These are phyloP conservation scores for Anolis sagrei DNA, from an alignment of 2,113 vertebrate genomes.

Conservation along the genomic window DNA sequence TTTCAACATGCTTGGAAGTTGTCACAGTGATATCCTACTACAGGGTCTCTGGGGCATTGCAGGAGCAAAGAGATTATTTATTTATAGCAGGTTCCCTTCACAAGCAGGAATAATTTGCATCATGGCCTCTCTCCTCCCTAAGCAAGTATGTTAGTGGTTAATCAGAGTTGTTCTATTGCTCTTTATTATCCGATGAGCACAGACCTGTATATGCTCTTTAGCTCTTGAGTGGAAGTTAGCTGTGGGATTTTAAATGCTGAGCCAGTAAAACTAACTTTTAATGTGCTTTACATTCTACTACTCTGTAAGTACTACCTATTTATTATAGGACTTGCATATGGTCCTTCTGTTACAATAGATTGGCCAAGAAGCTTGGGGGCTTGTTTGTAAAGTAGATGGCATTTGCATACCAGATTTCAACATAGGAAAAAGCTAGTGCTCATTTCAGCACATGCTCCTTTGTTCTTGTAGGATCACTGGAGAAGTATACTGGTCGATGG, in stretches of 20 bases:
- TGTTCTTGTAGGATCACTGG: not conserved
- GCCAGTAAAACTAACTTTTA: not conserved
- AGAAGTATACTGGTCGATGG: not conserved
- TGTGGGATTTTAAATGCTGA: not conserved
- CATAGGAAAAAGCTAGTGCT: not conserved
- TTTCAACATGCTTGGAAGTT: not conserved
- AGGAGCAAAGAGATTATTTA: too few relatives aligned
- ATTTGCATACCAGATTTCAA: not conserved
- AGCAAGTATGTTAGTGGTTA: not conserved
- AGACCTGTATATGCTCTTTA: not conserved
- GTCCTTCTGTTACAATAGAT: not conserved
- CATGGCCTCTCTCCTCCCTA: not conserved
- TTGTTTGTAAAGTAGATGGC: not conserved
- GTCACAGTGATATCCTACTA: not conserved
- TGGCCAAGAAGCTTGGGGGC: not conserved
- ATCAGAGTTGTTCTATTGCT: not conserved
- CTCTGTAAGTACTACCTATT: not conserved
- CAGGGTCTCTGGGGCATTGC: not conserved
- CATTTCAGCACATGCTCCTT: not conserved
- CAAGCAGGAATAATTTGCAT: not conserved
- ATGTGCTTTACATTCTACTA: not conserved
- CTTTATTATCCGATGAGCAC: not conserved
- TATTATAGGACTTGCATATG: not conserved
- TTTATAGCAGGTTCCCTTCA: not conserved
- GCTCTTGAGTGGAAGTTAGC: not conserved